Evolutionary conservation across 1,140 invertebrate species (phyloP), one percentile per base, ranked within the genome.

Genomic region (Rhysida immarginata): DNA sequence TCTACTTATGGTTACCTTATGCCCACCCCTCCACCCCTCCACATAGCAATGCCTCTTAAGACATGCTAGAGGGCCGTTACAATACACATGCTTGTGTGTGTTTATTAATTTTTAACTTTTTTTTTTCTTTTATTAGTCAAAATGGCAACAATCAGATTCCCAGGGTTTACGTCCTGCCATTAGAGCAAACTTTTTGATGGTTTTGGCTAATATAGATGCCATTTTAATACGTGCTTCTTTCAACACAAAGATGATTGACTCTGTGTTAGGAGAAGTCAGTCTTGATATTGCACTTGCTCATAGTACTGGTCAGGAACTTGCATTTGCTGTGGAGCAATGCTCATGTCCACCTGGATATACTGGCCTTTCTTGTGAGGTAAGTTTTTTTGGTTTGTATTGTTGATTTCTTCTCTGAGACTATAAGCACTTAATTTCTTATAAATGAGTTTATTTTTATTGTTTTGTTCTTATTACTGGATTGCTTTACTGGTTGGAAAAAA

Each of bases 191-290:
- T 78, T 97, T 41, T 81, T 98, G 78, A 79, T 75, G 2, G 84
- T 88, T 5, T 69, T 98, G 13, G 78, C 84, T 25, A 82, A 87
- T 59, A 67, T 98, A 0, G 80, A 86, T 59, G 77, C 83, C 3
- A 83, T 98, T 54, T 69, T 96, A 1, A 84, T 98, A 24, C 75
- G 90, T 44, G 92, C 90, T 1, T 83, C 86, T 1, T 81, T 86
- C 54, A 80, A 82, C 26, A 75, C 78, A 13, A 76, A 81, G 49
- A 85, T 91, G 61, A 61, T 69, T 20, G 75, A 79, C 5, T 83
- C 81, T 0, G 81, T 80, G 41, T 79, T 96, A n/a, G 80, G 81
- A 46, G 83, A 90, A 61, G 68, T 77, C 1, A 80, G 78, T 27
- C 74, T 95, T 63, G 87, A 92, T 56, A 82, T 81, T 1, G 86